phyloP scores from a whole-genome alignment of 2,113 vertebrate genomes.

The Stigmatopora nigra region DNA sequence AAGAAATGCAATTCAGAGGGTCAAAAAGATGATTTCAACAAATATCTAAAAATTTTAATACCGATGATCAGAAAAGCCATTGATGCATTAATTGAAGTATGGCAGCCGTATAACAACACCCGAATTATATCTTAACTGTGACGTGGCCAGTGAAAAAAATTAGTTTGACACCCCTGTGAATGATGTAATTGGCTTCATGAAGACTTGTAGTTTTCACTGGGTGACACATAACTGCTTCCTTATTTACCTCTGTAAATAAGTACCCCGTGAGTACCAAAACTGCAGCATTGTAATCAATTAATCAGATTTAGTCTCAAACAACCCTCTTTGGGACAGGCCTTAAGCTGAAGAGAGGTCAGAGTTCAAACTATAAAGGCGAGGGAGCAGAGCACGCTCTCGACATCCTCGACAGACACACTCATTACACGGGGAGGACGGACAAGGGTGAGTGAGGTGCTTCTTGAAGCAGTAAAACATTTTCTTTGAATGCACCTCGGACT shows the following conservation, averaged over 20 bases:
- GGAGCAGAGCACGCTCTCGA: conserved; percentile 16
- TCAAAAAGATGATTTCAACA: too few relatives aligned
- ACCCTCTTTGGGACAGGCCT: conserved; percentile 12
- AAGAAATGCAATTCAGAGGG: too few relatives aligned
- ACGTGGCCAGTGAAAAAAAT: too few relatives aligned
- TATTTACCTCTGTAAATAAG: too few relatives aligned
- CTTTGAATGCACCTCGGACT: not conserved
- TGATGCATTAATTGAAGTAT: too few relatives aligned
- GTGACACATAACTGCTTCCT: conserved; percentile 8
- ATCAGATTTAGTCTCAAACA: conserved; percentile 57
- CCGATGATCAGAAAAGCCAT: too few relatives aligned
- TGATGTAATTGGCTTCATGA: not conserved
- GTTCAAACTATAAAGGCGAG: conserved; percentile 57
- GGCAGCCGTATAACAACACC: too few relatives aligned
- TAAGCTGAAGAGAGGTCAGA: conserved; percentile 49
- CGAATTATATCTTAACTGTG: too few relatives aligned
- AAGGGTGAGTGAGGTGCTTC: not conserved
- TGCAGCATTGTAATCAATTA: conserved; percentile 54
- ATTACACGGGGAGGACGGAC: conserved; percentile 35
- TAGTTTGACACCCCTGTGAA: too few relatives aligned
- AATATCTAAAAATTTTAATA: too few relatives aligned
- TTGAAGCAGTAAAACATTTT: too few relatives aligned
- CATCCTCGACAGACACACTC: conserved; percentile 21
- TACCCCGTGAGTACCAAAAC: conserved; percentile 34
- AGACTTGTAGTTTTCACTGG: not conserved